Conservation (phyloP, 2,797 vertebrate genomes). For the Helicolenus hilgendorfi region DNA sequence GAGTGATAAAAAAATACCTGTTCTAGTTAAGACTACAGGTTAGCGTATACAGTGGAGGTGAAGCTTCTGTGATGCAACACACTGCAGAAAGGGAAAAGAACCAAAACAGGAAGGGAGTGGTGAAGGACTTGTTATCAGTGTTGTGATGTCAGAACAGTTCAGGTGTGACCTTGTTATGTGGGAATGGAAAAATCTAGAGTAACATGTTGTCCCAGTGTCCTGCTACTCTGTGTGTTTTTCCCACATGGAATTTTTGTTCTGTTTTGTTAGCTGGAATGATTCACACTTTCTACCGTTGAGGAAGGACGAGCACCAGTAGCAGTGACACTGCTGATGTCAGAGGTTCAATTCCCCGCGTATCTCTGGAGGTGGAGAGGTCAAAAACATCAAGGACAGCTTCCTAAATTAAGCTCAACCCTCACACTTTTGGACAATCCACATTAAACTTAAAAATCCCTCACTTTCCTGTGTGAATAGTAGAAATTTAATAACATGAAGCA, state of each 20-base stretch:
- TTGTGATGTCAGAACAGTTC: constrained; percentile 41
- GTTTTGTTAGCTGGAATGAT: constrained; percentile 27
- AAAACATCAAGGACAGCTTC: background rate
- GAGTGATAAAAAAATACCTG: background rate
- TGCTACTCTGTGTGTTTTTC: constrained; percentile 28
- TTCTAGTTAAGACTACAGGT: background rate
- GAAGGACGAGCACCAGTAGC: background rate
- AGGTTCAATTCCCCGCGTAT: background rate
- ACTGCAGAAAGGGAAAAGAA: background rate
- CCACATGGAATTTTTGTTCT: constrained; percentile 5
- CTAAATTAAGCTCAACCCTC: too few relatives aligned
- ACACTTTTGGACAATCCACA: too few relatives aligned
- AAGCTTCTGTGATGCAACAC: constrained; percentile 51
- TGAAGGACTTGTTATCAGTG: constrained; percentile 70
- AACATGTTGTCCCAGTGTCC: constrained; percentile 13
- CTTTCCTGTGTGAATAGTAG: too few relatives aligned
- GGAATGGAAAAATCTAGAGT: constrained; percentile 44
- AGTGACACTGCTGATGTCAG: background rate
- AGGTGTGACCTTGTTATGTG: constrained; percentile 73
- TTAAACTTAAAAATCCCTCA: too few relatives aligned
- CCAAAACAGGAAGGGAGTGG: constrained; percentile 1
- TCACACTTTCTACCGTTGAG: background rate
- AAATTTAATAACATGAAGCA: too few relatives aligned
- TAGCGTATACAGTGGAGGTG: background rate
- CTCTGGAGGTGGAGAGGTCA: background rate